These are phyloP conservation scores for Tenebrosternarchus preto DNA, from an alignment of 2,113 vertebrate genomes.

Conservation along the genomic window DNA sequence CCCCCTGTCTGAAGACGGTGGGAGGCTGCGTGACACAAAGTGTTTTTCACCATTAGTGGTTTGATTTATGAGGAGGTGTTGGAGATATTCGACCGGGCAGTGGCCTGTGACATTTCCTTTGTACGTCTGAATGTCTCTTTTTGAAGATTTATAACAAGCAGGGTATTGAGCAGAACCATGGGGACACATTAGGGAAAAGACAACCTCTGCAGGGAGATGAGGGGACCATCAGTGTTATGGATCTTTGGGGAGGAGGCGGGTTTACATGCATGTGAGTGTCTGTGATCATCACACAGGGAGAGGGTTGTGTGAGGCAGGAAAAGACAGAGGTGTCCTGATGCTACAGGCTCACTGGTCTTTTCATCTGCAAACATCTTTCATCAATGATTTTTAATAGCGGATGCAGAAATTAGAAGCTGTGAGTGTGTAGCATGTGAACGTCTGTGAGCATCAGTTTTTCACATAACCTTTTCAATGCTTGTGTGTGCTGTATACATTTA, in stretches of 20 bases:
- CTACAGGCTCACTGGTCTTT: background rate
- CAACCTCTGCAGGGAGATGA: constrained; percentile 30
- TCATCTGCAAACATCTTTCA: background rate
- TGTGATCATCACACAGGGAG: background rate
- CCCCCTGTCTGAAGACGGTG: background rate
- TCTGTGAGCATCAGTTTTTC: too few relatives aligned
- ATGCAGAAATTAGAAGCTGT: background rate
- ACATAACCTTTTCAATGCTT: background rate
- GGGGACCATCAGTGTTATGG: constrained; percentile 35
- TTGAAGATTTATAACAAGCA: constrained; percentile 39
- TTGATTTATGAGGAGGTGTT: constrained; percentile 38
- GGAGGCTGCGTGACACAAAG: constrained; percentile 28
- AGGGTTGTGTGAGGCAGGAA: background rate
- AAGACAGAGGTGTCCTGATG: background rate
- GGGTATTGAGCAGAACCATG: constrained; percentile 24
- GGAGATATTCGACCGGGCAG: constrained; percentile 18
- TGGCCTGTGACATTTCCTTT: constrained; percentile 50
- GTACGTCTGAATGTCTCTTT: constrained; percentile 34
- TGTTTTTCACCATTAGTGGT: constrained; percentile 39
- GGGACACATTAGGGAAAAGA: constrained; percentile 32
- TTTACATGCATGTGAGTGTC: background rate
- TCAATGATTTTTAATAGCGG: background rate
- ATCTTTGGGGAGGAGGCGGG: background rate
- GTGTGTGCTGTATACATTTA: background rate
- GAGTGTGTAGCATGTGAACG: background rate